Evolutionary conservation across 1,140 invertebrate genomes (phyloP).

Genomic region (Cardiocondyla obscurior): DNA sequence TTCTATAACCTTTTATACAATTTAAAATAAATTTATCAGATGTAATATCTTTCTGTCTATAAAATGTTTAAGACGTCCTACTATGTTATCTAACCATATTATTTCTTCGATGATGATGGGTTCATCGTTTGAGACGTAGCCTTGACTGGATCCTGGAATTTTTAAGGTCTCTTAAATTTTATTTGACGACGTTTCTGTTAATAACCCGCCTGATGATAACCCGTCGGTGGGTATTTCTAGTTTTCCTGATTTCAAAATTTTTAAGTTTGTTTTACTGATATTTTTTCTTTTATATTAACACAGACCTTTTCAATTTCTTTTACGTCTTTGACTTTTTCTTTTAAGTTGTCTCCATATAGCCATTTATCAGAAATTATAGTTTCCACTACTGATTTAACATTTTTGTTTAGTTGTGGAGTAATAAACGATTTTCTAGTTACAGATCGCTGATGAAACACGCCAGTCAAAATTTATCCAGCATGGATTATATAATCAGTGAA

Average conservation of each 20-base stretch:
- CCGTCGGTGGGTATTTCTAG: not conserved
- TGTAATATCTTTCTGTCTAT: not conserved
- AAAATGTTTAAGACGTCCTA: not conserved
- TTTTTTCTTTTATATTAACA: not conserved
- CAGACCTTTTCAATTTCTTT: not conserved
- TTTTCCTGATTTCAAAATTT: not conserved
- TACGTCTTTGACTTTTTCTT: conserved; percentile 12
- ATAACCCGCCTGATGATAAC: not conserved
- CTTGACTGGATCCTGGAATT: no score
- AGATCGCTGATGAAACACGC: conserved; percentile 8
- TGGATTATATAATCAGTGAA: not conserved
- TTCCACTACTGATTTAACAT: not conserved
- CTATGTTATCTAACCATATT: not conserved
- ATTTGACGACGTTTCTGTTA: not conserved
- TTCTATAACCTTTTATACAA: not conserved
- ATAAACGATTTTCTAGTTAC: conserved; percentile 8
- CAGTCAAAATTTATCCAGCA: not conserved
- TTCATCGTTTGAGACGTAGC: not conserved
- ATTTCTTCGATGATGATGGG: not conserved
- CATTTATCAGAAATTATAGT: conserved; percentile 2
- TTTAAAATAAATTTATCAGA: not conserved
- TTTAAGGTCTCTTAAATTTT: not conserved
- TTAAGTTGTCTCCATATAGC: conserved; percentile 9
- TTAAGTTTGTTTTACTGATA: not conserved
- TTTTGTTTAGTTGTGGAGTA: conserved; percentile 8